Evolutionary conservation across 2,888 invertebrate genomes (phyloP), one percentile per base, ranked within the genome.

Genomic region (Tetramorium bicarinatum): DNA sequence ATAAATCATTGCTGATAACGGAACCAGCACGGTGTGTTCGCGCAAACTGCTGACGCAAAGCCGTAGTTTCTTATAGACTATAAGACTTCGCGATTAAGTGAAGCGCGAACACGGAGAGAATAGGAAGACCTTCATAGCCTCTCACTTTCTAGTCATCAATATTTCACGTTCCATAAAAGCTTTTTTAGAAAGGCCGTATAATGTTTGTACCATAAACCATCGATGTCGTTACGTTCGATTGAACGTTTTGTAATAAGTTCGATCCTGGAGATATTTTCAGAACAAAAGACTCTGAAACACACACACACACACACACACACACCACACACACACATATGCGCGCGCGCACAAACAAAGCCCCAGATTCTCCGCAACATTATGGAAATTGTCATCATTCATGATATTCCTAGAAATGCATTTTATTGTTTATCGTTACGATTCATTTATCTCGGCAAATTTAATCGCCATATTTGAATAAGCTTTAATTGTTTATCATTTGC

Each of bases 41-140:
- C 56, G 72, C 72, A 80, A 80, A 80, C 79, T 80, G 79, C 79
- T 72, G 79, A 80, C 79, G 79, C 59, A 80, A 71, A 72, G 72
- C 56, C 38, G 25, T 80, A 72, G 79, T 80, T 80, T 80, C 79
- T 72, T 80, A 80, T 72, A 72, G 79, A 72, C 59, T 47, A 34
- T 80, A 72, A 80, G 72, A 59, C 59, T 72, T 47, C 34, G 72
- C 72, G 79, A 79, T 79, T 72, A 79, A 79, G 79, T 47, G 79
- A 79, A 59, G 79, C 79, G 56, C 79, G 79, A 72, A 47, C 59
- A 38, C 47, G 72, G 34, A 72, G 59, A 72, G 71, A 71, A 71
- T 71, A 79, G 59, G 72, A 71, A 56, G 79, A 59, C 79, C 79
- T 72, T 79, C 41, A 29, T 72, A 25, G 72, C 79, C 72, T 72